These are phyloP conservation scores for Hermaeophaga mercurialis DNA, from an alignment of 2,888 invertebrate genomes.

Conservation along the genomic window DNA sequence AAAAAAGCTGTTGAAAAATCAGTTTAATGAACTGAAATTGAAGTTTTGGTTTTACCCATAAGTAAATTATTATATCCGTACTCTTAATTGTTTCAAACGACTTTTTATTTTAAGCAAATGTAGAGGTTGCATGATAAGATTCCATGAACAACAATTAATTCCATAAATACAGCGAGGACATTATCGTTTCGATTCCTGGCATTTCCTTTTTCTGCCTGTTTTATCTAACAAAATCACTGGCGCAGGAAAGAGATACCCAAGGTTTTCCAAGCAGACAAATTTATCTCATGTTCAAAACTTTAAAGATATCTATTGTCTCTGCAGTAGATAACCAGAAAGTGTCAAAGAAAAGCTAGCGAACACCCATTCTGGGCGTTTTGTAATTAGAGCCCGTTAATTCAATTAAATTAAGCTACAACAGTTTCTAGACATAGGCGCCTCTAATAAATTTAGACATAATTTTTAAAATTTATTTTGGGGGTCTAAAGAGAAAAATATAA, in stretches of 20 bases:
- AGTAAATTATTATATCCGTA: too few relatives aligned
- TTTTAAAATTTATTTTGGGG: too few relatives aligned
- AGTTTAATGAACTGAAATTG: too few relatives aligned
- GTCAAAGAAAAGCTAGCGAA: constrained; percentile 33
- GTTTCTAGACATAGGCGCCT: constrained; percentile 11
- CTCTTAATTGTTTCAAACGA: too few relatives aligned
- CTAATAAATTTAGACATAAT: too few relatives aligned
- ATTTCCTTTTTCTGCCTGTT: constrained; percentile 9
- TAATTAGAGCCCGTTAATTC: constrained; percentile 40
- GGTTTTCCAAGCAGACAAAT: constrained; percentile 28
- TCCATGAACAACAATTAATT: constrained; percentile 11
- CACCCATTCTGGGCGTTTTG: constrained; percentile 27
- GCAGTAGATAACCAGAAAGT: constrained; percentile 32
- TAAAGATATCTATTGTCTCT: constrained; percentile 28
- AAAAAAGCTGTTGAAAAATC: too few relatives aligned
- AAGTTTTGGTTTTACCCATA: too few relatives aligned
- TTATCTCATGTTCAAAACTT: constrained; percentile 29
- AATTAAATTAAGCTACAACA: constrained; percentile 37
- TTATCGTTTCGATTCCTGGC: constrained; percentile 6
- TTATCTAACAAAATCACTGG: constrained; percentile 19
- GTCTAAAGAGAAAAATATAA: too few relatives aligned
- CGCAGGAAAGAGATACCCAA: constrained; percentile 17
- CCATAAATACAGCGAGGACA: constrained; percentile 8
- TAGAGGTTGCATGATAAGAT: neutral
- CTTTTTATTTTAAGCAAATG: too few relatives aligned